Percentiles rank a stretch among this genome's conserved stretches.
Evolutionary conservation across 2,888 invertebrate species (phyloP).

Genomic region (Stenolophus ochropezus): DNA sequence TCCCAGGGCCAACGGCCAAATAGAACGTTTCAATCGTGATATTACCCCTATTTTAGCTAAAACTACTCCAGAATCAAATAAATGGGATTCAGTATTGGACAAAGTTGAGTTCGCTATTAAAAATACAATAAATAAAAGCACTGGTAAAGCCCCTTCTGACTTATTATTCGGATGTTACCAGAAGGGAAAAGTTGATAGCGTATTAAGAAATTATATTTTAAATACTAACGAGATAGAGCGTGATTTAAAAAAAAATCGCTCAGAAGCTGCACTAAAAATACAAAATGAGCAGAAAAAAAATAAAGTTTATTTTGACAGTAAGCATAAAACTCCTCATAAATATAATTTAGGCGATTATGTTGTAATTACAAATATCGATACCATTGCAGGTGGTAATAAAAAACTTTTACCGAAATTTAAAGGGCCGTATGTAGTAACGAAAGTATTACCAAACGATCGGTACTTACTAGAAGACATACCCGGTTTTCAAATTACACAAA

Average conservation of each 20-base stretch:
- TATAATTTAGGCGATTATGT: conserved; percentile 64
- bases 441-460: too few relatives aligned
- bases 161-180: conserved; percentile 66
- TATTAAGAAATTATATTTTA: conserved; percentile 60
- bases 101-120: conserved; percentile 62
- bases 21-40: conserved; percentile 63
- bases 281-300: conserved; percentile 63
- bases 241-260: conserved; percentile 61
- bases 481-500: too few relatives aligned
- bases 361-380: conserved; percentile 62
- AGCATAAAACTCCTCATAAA: conserved; percentile 62
- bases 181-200: conserved; percentile 62
- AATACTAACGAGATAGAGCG: conserved; percentile 56
- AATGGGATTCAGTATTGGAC: conserved; percentile 63
- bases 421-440: conserved; percentile 63
- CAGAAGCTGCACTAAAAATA: conserved; percentile 61
- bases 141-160: conserved; percentile 65
- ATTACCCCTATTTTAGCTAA: conserved; percentile 65
- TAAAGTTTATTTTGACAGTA: conserved; percentile 64
- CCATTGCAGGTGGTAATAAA: conserved; percentile 63
- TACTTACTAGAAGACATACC: too few relatives aligned
- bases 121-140: conserved; percentile 63
- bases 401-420: conserved; percentile 64
- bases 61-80: conserved; percentile 58
- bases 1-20: conserved; percentile 67